phyloP scores from a whole-genome alignment of 2,797 vertebrate genomes.

The Malacoctenus gilli region DNA sequence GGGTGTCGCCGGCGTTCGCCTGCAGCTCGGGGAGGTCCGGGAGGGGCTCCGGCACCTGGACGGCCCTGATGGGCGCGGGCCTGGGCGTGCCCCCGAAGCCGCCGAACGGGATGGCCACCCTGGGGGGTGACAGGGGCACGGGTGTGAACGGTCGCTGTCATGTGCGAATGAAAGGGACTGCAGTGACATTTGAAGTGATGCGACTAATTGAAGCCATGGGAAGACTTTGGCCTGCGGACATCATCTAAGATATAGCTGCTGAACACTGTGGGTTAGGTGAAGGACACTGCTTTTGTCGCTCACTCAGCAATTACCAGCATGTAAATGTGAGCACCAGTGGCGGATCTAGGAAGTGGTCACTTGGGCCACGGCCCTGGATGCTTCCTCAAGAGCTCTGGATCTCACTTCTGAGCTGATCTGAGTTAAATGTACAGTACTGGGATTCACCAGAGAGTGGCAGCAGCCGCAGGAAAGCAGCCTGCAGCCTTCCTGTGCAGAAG shows the following conservation, averaged over 20 bases:
- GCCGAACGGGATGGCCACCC: conserved; percentile 94
- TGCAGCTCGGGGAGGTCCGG: conserved; percentile 80
- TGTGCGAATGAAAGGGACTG: conserved; percentile 37
- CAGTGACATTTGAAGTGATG: conserved; percentile 55
- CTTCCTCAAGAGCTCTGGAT: no score
- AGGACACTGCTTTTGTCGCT: conserved; percentile 15
- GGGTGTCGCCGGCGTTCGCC: conserved; percentile 73
- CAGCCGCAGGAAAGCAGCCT: no score
- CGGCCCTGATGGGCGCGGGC: conserved; percentile 80
- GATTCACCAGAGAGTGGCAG: no score
- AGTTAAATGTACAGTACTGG: no score
- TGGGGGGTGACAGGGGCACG: conserved; percentile 70
- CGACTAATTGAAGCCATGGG: conserved; percentile 45
- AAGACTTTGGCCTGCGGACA: conserved; percentile 30
- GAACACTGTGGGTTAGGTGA: conserved; percentile 8
- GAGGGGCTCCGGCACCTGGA: conserved; percentile 82
- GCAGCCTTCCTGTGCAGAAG: no score
- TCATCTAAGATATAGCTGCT: conserved; percentile 14
- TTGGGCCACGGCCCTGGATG: no score
- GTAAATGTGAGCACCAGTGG: conserved; percentile 1
- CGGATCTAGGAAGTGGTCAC: no score
- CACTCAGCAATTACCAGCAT: conserved; percentile 12
- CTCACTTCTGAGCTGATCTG: no score
- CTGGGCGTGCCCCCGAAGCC: conserved; percentile 89
- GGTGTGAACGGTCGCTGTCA: conserved; percentile 35